Evolutionary conservation across 2,113 vertebrate species (phyloP).

Genomic region (Corapipo altera): DNA sequence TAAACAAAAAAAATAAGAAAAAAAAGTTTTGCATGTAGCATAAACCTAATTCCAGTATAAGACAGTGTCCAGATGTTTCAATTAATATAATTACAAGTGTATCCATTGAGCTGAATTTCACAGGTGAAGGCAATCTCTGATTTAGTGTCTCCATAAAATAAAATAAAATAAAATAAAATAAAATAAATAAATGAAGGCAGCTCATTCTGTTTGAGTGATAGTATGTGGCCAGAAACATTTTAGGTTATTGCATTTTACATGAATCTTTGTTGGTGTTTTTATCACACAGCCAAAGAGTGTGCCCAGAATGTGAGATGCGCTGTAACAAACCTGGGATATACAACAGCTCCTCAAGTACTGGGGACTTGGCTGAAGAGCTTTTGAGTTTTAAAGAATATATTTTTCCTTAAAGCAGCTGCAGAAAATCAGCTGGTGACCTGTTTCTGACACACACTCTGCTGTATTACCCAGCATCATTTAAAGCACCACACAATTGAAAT

Average conservation of each 20-base stretch:
- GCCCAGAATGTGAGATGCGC: neutral
- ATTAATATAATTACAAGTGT: neutral
- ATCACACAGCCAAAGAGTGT: neutral
- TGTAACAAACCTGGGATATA: neutral
- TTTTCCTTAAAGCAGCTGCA: neutral
- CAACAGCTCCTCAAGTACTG: neutral
- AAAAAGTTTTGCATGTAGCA: neutral
- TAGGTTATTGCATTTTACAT: neutral
- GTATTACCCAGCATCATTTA: neutral
- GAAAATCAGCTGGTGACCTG: slow-evolving; percentile 24
- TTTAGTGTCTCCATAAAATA: neutral
- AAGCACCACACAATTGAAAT: neutral
- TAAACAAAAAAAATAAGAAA: neutral
- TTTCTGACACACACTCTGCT: neutral
- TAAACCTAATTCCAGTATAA: neutral
- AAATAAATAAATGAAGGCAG: neutral
- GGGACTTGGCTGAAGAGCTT: neutral
- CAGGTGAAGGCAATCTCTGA: neutral
- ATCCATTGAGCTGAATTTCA: neutral
- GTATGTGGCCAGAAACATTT: neutral
- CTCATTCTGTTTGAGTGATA: neutral
- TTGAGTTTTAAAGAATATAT: neutral
- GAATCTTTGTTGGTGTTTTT: neutral
- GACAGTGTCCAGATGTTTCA: neutral
- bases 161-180: neutral